Evolutionary conservation across 1,140 invertebrate genomes (phyloP), one percentile per base, ranked within the genome.

Genomic region (Trichonephila clavata): DNA sequence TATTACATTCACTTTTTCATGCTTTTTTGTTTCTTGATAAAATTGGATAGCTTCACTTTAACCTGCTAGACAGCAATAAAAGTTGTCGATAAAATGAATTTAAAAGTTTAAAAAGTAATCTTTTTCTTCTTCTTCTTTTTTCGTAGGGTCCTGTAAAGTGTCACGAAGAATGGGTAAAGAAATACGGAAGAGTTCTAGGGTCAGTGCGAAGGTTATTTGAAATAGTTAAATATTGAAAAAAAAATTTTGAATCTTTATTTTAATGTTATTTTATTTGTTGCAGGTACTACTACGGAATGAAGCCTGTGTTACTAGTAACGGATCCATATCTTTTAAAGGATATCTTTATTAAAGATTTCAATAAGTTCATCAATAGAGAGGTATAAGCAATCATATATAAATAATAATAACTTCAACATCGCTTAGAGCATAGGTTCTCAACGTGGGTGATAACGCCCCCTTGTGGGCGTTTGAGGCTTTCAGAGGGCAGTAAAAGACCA

Each of bases 331-430:
- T 96, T 13, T 89, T 96, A 60, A 95, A 95, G 63, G 93, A 95
- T 14, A 95, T 96, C 57, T 94, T 96, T 18, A 95, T 96, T n/a
- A 95, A 95, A 86, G 95, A 96, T 89, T 95, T 96, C 57, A 87
- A 94, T n/a, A 95, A 95, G 20, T 96, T 95, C 2, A 94, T 94
- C 39, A 93, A 95, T 43, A 92, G 94, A 65, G 63, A 86, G 77
- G 93, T 94, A 94, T 50, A 14, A 68, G n/a, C 3, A 8, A 50
- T 5, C 50, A 50, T 50, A 5, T 50, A 10, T 39, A 39, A 39
- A 39, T 39, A 39, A 39, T 39, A 39, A 32, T 32, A 32, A n/a
- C n/a, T n/a, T n/a, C n/a, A n/a, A n/a, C n/a, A n/a, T n/a, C n/a
- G n/a, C n/a, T n/a, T n/a, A n/a, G n/a, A n/a, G n/a, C n/a, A n/a